Conservation (phyloP, 37 sponge, comb jelly and placozoan species). For the Theonella swinhoei region DNA sequence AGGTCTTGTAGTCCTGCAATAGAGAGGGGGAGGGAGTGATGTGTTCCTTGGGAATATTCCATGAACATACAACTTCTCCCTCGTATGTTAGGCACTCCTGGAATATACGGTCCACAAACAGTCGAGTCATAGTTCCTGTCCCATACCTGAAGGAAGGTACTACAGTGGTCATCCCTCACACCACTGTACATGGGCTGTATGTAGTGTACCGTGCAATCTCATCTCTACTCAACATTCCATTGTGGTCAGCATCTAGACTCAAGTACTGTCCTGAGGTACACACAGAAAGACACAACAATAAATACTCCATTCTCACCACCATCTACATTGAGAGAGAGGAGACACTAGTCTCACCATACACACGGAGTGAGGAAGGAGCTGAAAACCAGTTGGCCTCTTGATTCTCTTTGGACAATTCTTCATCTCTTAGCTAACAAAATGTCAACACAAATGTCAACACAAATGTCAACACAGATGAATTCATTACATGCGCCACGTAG, state of each 20-base stretch:
- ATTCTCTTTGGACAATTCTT: constrained; percentile 81
- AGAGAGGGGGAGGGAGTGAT: background rate
- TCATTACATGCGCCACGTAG: no score
- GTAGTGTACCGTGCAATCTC: constrained; percentile 80
- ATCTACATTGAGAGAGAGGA: no score
- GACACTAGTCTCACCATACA: constrained; percentile 70
- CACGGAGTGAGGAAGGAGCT: constrained; percentile 92
- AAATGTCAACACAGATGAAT: no score
- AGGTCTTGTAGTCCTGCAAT: constrained; percentile 96
- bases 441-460: background rate
- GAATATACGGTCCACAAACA: constrained; percentile 92
- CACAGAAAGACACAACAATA: background rate
- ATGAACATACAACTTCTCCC: constrained; percentile 91
- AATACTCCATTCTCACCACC: background rate
- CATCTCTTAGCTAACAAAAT: constrained; percentile 82
- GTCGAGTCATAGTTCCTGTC: constrained; percentile 85
- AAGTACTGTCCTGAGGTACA: constrained; percentile 85
- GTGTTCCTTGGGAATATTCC: no score
- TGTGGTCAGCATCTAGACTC: constrained; percentile 93
- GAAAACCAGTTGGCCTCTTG: constrained; percentile 97
- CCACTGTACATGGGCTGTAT: no score
- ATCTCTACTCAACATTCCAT: constrained; percentile 93
- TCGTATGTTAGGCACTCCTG: constrained; percentile 99
- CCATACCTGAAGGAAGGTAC: constrained; percentile 64
- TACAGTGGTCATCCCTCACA: background rate